A percentile compares a stretch with the other conserved stretches of the same genome.
phyloP scores from a whole-genome alignment of 2,888 invertebrate species.

The Bellardia pandia region DNA sequence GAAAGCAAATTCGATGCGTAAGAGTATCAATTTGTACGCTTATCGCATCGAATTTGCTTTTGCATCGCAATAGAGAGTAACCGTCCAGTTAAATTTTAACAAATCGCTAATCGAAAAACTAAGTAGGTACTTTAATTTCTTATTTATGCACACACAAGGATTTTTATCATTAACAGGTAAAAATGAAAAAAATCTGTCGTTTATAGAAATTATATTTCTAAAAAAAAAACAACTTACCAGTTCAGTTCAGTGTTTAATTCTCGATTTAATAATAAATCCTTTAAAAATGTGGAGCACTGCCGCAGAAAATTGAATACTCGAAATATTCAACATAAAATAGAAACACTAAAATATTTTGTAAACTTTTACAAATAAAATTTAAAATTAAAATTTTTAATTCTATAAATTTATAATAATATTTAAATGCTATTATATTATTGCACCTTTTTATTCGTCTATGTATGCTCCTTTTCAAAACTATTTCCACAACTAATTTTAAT shows the following conservation, averaged over 20 bases:
- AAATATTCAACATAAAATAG: background rate
- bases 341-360: background rate
- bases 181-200: too few relatives aligned
- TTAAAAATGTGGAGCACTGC: background rate
- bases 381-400: background rate
- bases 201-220: background rate
- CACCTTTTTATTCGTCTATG: constrained; percentile 31
- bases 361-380: background rate
- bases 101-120: too few relatives aligned
- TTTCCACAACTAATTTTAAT: constrained; percentile 68
- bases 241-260: background rate
- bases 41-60: too few relatives aligned
- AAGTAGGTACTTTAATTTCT: too few relatives aligned
- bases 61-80: too few relatives aligned
- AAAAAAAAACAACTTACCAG: background rate
- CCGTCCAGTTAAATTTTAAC: too few relatives aligned
- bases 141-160: too few relatives aligned
- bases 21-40: too few relatives aligned
- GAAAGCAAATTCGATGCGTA: too few relatives aligned
- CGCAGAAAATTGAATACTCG: background rate
- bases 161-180: too few relatives aligned
- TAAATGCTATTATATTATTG: constrained; percentile 22
- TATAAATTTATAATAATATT: background rate
- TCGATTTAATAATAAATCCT: background rate
- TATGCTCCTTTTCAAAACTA: constrained; percentile 66